Base-by-base conservation (phyloP, 2,797 vertebrate species). In the Simalia tracyae region DNA sequence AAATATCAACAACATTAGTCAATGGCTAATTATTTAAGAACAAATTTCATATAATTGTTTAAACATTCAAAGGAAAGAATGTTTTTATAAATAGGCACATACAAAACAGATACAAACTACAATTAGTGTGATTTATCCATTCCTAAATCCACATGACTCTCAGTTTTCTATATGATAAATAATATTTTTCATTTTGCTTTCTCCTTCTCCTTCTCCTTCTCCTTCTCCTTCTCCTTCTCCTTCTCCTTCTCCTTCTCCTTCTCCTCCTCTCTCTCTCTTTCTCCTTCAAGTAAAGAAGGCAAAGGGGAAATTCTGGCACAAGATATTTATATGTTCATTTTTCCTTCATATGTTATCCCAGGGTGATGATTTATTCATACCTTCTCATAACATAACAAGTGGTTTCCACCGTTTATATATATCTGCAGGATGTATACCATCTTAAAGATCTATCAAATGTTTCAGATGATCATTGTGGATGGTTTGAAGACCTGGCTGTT, bases 381-480 rank as follows among this genome's bases (percentile, higher is more conserved):
- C 57, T 68, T 24, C 24, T 54, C 31, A 28, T 28, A 84, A 88
- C 19, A 56, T 63, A 36, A 81, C 28, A 36, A 85, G 28, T 6
- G 42, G 15, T 72, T 90, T 85, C 31, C 12, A 36, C 12, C 15
- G 59, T 68, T 50, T 36, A 36, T 28, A 56, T 88, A 93, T 89
- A 22, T 2, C 50, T 94, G 46, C 91, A 50, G 87, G 93, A 93
- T 15, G 15, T 1, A 90, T 12, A 88, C 56, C 14, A 87, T 90
- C 92, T 92, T 86, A 88, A 93, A 89, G 15, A 2, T 63, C 61
- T 93, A 36, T 93, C 92, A 93, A 89, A 94, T 2, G 56, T 63
- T 22, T 72, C 95, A 91, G 14, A 92, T 85, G 31, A 42, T 64
- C n/a, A 56, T 57, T 24, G 9, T 84, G 31, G 68, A 22, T 31